phyloP scores from a whole-genome alignment of 2,797 vertebrate species.

The Martes flavigula region DNA sequence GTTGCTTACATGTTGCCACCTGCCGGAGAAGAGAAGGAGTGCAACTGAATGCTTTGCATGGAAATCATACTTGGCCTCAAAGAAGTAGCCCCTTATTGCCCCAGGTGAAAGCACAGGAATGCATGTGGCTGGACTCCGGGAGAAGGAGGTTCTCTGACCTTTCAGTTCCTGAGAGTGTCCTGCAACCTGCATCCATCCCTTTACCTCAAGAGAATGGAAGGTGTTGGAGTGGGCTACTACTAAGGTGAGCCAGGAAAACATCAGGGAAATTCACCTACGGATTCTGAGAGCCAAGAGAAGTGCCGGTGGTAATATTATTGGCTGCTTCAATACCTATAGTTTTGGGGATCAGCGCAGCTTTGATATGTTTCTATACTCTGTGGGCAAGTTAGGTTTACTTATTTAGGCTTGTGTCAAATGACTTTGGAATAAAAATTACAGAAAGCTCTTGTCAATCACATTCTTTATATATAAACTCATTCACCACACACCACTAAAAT shows the following conservation, averaged over 20 bases:
- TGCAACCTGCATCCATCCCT: background rate
- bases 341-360: background rate
- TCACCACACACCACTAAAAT: background rate
- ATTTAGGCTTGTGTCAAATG: background rate
- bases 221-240: too few species aligned
- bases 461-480: background rate
- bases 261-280: background rate
- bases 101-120: background rate
- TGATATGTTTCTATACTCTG: background rate
- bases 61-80: background rate
- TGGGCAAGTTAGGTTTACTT: background rate
- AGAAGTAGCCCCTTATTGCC: background rate
- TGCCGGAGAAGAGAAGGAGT: conserved; percentile 70
- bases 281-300: background rate
- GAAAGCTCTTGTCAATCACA: background rate
- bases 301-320: background rate
- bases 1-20: conserved; percentile 69
- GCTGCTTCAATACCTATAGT: background rate
- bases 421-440: background rate
- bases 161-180: background rate
- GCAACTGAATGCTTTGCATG: background rate
- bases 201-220: background rate
- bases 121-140: background rate
- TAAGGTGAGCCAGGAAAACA: too few species aligned
- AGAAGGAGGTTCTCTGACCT: background rate